Base-by-base conservation (phyloP, 2,888 invertebrate genomes). In the Conus canariensis region DNA sequence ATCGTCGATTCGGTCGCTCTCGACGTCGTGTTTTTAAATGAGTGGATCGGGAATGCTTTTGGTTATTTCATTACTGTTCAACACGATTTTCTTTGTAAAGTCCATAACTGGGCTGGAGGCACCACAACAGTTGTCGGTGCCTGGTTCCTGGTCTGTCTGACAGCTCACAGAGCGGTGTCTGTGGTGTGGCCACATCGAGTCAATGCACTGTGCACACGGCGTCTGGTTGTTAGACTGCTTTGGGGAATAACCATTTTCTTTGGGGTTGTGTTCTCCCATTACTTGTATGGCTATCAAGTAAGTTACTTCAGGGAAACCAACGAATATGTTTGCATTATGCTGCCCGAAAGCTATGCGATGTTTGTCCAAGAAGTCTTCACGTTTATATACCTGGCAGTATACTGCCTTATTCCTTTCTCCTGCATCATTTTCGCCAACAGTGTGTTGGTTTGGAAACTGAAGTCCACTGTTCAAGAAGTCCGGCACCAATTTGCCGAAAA, bases 111-210 rank as follows among this genome's bases (percentile, higher is more conserved):
- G 83, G n/a, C 58, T 0, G 83, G 56, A 8, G n/a, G 58, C 22
- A 22, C 22, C 22, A 8, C 16, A 19, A 58, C 22, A 9, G 12
- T 12, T 14, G 16, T 12, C 56, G 58, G 83, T 56, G 82, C 86
- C 2, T 87, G 87, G 87, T 16, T 64, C 19, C 87, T 87, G 56
- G 70, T 70, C 56, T 22, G 25, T 30, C 30, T 87, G 45, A 87
- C 87, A 1, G 19, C n/a, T 6, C 87, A 87, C 56, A 30, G 87
- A 56, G 87, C 87, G 16, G 8, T 56, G 70, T 25, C 87, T 56
- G 87, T 87, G 30, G 87, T 87, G 67, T 87, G 87, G 87, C 87
- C 87, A 8, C 87, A 87, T 67, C 87, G 87, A 4, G 70, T 87
- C 10, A 87, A 87, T 30, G 70, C 59, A 22, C 56, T 87, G 14